Evolutionary conservation across 2,888 invertebrate genomes (phyloP).

Genomic region (Pristionchus japonicus): DNA sequence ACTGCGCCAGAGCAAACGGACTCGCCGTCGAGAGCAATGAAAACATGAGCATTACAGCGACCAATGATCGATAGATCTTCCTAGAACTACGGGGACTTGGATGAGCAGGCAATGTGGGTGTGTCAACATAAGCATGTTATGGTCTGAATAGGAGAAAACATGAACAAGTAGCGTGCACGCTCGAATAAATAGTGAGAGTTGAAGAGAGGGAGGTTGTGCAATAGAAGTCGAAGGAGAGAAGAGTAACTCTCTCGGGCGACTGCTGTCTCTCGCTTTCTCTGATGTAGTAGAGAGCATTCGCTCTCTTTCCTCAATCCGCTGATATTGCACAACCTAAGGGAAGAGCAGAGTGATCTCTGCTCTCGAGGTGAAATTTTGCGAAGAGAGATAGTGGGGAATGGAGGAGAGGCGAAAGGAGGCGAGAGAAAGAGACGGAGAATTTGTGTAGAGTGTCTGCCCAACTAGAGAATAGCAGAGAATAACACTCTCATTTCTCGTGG

Average conservation of each 20-base stretch:
- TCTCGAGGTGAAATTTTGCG: neutral
- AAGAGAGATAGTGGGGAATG: neutral
- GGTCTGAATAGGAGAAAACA: too few species aligned
- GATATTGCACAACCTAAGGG: neutral
- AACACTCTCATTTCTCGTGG: neutral
- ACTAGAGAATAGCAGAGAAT: neutral
- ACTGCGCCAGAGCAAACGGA: too few species aligned
- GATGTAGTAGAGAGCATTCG: neutral
- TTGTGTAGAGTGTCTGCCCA: neutral
- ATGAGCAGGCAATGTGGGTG: too few species aligned
- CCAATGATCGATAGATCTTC: too few species aligned
- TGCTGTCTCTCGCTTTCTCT: neutral
- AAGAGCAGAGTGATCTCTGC: neutral
- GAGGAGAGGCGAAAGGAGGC: neutral
- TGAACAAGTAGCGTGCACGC: conserved; percentile 11
- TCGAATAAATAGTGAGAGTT: neutral
- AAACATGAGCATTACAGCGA: neutral
- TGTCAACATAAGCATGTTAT: too few species aligned
- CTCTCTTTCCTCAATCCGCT: neutral
- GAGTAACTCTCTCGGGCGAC: neutral
- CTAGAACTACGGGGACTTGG: too few species aligned
- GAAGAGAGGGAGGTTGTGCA: neutral
- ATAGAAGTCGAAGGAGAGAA: neutral
- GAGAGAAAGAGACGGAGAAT: neutral
- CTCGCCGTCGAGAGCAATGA: neutral